phyloP scores from a whole-genome alignment of 2,888 invertebrate species.

The Eudemis profundana region DNA sequence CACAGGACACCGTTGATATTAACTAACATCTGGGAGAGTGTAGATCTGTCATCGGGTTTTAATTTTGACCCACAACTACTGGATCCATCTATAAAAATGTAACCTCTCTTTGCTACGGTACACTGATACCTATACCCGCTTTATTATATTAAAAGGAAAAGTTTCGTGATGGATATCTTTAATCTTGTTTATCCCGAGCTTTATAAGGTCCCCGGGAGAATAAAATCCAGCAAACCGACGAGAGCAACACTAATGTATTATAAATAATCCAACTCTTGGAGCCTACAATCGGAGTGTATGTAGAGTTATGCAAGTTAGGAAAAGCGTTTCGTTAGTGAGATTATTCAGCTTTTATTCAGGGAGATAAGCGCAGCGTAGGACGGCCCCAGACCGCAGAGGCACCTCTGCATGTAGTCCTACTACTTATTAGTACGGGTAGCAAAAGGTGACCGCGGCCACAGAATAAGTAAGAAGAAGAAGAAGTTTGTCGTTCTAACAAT shows the following conservation, averaged over 20 bases:
- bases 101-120: conserved; percentile 11
- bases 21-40: no score
- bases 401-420: no score
- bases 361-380: no score
- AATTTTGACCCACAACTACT: no score
- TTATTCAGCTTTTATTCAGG: no score
- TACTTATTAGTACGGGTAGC: no score
- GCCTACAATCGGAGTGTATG: conserved; percentile 4
- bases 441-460: no score
- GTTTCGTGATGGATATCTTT: conserved; percentile 30
- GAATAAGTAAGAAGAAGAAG: no score
- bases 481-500: no score
- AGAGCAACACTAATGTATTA: conserved; percentile 23
- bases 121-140: conserved; percentile 20
- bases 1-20: no score
- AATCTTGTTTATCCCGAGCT: conserved; percentile 23
- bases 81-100: not conserved
- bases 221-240: conserved; percentile 10
- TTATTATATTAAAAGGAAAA: conserved; percentile 27
- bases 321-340: not conserved
- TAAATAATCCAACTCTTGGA: conserved; percentile 19
- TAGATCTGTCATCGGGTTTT: not conserved
- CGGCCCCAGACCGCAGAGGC: no score
- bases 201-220: conserved; percentile 14
- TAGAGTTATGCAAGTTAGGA: not conserved